phyloP scores from a whole-genome alignment of 2,888 invertebrate genomes.

The Hirudinaria manillensis region DNA sequence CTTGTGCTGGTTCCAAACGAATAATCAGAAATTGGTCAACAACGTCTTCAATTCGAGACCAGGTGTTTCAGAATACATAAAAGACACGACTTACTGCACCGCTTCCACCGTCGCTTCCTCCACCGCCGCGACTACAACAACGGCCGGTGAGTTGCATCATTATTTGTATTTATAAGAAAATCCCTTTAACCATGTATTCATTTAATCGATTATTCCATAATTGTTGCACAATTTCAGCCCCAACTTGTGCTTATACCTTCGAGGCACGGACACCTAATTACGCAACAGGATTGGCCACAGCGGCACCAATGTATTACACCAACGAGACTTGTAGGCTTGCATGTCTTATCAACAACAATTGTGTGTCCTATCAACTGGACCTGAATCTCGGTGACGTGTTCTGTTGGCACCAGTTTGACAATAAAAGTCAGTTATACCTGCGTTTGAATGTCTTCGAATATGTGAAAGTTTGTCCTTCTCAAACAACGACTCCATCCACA shows the following conservation, averaged over 20 bases:
- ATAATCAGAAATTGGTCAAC: too few relatives aligned
- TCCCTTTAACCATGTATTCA: too few relatives aligned
- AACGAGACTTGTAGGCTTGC: conserved; percentile 20
- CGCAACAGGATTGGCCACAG: background rate
- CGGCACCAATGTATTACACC: background rate
- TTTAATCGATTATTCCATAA: background rate
- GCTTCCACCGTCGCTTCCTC: background rate
- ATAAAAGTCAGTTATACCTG: background rate
- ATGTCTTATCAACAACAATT: conserved; percentile 10
- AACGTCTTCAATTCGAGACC: too few relatives aligned
- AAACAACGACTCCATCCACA: conserved; percentile 8
- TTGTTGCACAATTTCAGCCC: background rate
- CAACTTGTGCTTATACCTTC: background rate
- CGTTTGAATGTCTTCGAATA: background rate
- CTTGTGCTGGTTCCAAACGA: conserved; percentile 26
- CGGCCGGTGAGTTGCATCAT: background rate
- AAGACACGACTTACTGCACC: too few relatives aligned
- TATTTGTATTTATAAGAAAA: too few relatives aligned
- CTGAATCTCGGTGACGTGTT: background rate
- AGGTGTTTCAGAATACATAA: too few relatives aligned
- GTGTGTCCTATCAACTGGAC: conserved; percentile 28
- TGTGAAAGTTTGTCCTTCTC: conserved; percentile 10
- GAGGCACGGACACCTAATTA: background rate
- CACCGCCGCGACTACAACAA: too few relatives aligned
- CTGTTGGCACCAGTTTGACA: conserved; percentile 26